A percentile compares a stretch with the other conserved stretches of the same genome.
Conservation (phyloP, 1,140 invertebrate genomes). For the Procambarus virginalis region DNA sequence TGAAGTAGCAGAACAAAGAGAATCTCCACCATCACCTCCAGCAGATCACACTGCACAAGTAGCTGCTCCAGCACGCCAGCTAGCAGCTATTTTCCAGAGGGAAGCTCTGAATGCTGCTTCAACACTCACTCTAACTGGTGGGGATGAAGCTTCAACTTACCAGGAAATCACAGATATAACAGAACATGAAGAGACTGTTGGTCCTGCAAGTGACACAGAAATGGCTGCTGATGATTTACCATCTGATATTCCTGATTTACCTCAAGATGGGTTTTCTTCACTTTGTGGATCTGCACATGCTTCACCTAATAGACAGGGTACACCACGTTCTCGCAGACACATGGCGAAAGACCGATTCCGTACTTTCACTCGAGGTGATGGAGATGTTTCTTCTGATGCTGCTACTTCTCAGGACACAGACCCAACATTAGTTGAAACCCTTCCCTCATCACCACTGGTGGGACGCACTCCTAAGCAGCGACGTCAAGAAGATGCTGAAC, state of each 20-base stretch:
- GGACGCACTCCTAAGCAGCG: constrained; percentile 65
- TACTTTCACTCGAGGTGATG: constrained; percentile 70
- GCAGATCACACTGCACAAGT: constrained; percentile 62
- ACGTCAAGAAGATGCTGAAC: constrained; percentile 64
- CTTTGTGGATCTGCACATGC: constrained; percentile 46
- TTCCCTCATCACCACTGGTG: constrained; percentile 39
- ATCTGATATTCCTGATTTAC: constrained; percentile 71
- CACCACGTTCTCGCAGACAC: constrained; percentile 54
- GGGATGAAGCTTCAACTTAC: constrained; percentile 76
- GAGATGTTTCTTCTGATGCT: constrained; percentile 54
- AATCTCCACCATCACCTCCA: constrained; percentile 59
- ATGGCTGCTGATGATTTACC: constrained; percentile 72
- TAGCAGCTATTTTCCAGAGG: constrained; percentile 71
- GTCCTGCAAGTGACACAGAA: constrained; percentile 74
- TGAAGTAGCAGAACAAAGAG: constrained; percentile 80
- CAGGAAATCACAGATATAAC: constrained; percentile 80
- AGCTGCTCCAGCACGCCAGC: constrained; percentile 71
- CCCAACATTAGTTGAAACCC: constrained; percentile 45
- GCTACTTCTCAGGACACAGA: constrained; percentile 59
- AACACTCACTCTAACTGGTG: constrained; percentile 66
- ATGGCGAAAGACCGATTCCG: constrained; percentile 70
- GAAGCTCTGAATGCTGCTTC: constrained; percentile 71
- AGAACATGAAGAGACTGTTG: constrained; percentile 77
- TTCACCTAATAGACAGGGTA: constrained; percentile 47
- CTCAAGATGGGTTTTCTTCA: constrained; percentile 66